phyloP scores from a whole-genome alignment of 1,140 invertebrate genomes.

The Cherax quadricarinatus region DNA sequence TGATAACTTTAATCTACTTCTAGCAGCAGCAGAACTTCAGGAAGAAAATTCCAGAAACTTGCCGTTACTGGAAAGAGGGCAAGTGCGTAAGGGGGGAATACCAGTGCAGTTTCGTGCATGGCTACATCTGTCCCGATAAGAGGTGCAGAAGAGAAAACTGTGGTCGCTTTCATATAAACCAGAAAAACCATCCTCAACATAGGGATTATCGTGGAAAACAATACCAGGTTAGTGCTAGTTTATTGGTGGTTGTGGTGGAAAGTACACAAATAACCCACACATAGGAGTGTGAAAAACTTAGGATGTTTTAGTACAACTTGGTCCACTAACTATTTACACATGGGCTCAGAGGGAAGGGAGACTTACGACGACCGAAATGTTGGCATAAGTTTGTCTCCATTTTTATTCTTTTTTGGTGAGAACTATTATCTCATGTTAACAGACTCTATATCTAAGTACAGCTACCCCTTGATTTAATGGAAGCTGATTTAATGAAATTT shows the following conservation, averaged over 20 bases:
- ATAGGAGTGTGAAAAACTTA: too few relatives aligned
- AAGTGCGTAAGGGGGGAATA: conserved; percentile 38
- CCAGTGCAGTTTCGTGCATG: conserved; percentile 50
- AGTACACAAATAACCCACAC: too few relatives aligned
- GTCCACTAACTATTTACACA: too few relatives aligned
- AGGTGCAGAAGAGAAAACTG: conserved; percentile 43
- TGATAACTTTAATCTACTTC: too few relatives aligned
- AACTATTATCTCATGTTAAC: too few relatives aligned
- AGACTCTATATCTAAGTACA: too few relatives aligned
- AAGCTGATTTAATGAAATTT: too few relatives aligned
- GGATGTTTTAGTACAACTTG: too few relatives aligned
- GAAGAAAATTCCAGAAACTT: conserved; percentile 41
- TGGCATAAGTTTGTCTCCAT: too few relatives aligned
- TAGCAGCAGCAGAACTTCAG: conserved; percentile 2
- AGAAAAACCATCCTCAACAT: conserved; percentile 1
- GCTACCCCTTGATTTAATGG: too few relatives aligned
- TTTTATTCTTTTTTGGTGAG: too few relatives aligned
- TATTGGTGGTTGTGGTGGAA: not conserved
- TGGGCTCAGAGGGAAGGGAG: not conserved
- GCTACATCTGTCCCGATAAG: conserved; percentile 42
- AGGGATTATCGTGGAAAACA: conserved; percentile 24
- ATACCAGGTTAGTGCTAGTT: not conserved
- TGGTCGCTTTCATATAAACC: conserved; percentile 31
- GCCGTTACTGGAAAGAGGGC: conserved; percentile 49
- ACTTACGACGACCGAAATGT: too few relatives aligned